phyloP scores from a whole-genome alignment of 2,888 invertebrate genomes.

The Smittia aterrima region DNA sequence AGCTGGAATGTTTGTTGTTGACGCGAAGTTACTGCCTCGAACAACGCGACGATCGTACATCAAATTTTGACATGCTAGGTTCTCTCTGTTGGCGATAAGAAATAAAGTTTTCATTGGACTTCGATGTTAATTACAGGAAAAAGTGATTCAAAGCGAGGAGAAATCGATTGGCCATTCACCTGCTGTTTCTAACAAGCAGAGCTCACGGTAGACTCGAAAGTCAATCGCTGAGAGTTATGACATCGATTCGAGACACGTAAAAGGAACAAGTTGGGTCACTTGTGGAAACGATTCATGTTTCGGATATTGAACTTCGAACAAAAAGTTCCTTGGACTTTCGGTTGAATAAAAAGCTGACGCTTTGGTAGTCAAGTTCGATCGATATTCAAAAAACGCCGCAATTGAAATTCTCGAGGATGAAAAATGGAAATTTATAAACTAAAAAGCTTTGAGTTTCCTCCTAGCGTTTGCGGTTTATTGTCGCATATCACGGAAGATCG shows the following conservation, averaged over 20 bases:
- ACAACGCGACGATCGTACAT: slow-evolving; percentile 87
- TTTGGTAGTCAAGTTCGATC: neutral
- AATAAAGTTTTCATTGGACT: too few species aligned
- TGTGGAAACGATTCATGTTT: neutral
- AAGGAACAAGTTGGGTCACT: neutral
- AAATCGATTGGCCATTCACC: neutral
- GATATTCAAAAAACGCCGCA: neutral
- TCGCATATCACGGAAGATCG: neutral
- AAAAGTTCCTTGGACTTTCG: neutral
- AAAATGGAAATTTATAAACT: too few species aligned
- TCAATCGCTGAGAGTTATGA: too few species aligned
- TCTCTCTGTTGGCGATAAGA: slow-evolving; percentile 12
- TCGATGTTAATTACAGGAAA: too few species aligned
- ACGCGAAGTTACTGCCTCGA: slow-evolving; percentile 74
- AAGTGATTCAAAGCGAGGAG: too few species aligned
- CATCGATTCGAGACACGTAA: too few species aligned
- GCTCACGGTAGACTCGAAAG: too few species aligned
- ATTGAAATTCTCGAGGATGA: too few species aligned
- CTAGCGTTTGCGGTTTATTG: too few species aligned
- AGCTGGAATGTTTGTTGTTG: slow-evolving; percentile 52
- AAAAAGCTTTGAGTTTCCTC: too few species aligned
- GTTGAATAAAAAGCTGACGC: too few species aligned
- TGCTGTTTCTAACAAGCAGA: neutral
- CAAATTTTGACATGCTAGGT: slow-evolving; percentile 69
- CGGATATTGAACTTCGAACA: neutral